Conservation (phyloP, 2,888 invertebrate species). For the Pachydiplax longipennis region DNA sequence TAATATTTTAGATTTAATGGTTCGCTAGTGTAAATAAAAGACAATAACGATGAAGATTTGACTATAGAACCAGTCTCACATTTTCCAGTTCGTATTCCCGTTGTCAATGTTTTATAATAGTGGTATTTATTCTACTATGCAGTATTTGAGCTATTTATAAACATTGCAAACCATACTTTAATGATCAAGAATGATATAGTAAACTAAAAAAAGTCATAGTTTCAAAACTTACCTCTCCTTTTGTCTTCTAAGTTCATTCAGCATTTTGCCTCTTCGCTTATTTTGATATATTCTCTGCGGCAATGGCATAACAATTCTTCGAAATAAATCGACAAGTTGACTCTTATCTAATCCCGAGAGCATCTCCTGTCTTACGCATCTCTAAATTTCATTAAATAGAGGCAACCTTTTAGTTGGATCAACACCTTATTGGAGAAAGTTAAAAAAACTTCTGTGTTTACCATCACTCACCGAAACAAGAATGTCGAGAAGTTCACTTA, state of each 20-base stretch:
- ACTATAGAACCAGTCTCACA: no score
- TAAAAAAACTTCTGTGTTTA: not conserved
- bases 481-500: slow-evolving; percentile 3
- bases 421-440: not conserved
- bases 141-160: no score
- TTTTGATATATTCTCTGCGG: slow-evolving; percentile 27
- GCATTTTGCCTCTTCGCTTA: slow-evolving; percentile 24
- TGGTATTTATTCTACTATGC: no score
- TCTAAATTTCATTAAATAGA: not conserved
- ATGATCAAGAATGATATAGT: no score
- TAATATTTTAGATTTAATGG: no score
- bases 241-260: not conserved
- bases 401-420: not conserved
- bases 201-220: no score
- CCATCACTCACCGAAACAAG: slow-evolving; percentile 14
- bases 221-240: not conserved
- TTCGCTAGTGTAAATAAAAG: no score
- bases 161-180: not conserved
- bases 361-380: slow-evolving; percentile 5
- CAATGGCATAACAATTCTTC: slow-evolving; percentile 19
- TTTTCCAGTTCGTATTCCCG: no score
- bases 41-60: no score
- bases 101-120: no score
- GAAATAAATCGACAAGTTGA: slow-evolving; percentile 15
- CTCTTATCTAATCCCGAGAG: not conserved